Conservation (phyloP, 2,797 vertebrate species). For the Cynodonichthys magdalenae region DNA sequence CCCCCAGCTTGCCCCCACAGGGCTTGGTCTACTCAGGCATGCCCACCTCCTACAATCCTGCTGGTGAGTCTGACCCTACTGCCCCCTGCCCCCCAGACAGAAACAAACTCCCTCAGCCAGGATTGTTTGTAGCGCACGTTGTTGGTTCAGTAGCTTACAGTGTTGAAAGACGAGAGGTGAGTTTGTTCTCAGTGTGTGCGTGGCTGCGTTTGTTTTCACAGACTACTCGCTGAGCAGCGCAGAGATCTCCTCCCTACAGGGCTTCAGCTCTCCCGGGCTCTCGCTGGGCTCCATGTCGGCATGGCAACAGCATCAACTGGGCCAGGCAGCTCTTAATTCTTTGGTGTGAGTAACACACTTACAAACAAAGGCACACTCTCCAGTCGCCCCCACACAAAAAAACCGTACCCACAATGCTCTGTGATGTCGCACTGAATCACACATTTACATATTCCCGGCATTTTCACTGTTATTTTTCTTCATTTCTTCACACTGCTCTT, state of each 20-base stretch:
- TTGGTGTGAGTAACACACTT: constrained; percentile 92
- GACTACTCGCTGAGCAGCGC: constrained; percentile 97
- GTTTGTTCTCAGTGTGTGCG: constrained; percentile 56
- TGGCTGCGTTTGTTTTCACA: constrained; percentile 75
- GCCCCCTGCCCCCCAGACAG: constrained; percentile 10
- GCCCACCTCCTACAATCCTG: constrained; percentile 96
- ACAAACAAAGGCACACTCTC: constrained; percentile 71
- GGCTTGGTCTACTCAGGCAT: constrained; percentile 95
- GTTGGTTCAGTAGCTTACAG: constrained; percentile 37
- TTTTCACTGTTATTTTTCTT: constrained; percentile 23
- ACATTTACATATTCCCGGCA: constrained; percentile 50
- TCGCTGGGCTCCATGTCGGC: constrained; percentile 95
- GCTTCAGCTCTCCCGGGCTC: constrained; percentile 95
- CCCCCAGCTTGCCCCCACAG: constrained; percentile 94
- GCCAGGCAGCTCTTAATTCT: constrained; percentile 94
- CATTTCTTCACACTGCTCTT: constrained; percentile 18
- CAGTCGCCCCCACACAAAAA: constrained; percentile 66
- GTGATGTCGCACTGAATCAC: constrained; percentile 48
- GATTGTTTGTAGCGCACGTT: constrained; percentile 32
- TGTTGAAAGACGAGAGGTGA: constrained; percentile 44
- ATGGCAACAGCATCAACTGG: constrained; percentile 98
- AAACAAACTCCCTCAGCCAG: constrained; percentile 25
- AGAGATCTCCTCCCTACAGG: constrained; percentile 95
- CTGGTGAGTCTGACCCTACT: constrained; percentile 82
- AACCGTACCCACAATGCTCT: constrained; percentile 52